Conservation (phyloP, 2,888 invertebrate genomes). For the Amphimallon solstitiale region DNA sequence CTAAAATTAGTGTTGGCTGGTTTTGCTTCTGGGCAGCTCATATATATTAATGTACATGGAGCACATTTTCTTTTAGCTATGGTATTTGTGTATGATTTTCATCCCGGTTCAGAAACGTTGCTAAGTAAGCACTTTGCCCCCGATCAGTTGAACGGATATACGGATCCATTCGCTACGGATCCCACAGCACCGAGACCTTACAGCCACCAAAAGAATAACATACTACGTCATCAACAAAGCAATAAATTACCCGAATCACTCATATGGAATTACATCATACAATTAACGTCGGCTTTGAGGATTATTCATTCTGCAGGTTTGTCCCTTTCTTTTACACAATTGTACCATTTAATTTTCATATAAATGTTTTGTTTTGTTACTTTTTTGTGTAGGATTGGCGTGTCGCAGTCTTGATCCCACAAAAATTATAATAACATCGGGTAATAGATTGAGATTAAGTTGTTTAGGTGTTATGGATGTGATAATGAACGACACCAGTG, state of each 20-base stretch:
- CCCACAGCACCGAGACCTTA: conserved; percentile 83
- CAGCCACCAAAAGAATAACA: conserved; percentile 84
- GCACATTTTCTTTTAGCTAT: conserved; percentile 81
- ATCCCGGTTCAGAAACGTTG: conserved; percentile 90
- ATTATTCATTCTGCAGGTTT: conserved; percentile 80
- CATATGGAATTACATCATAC: conserved; percentile 96
- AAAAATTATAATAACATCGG: conserved; percentile 77
- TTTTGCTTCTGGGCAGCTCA: too few relatives aligned
- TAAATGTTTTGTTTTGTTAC: conserved; percentile 51
- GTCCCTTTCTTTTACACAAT: conserved; percentile 1
- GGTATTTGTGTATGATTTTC: conserved; percentile 96
- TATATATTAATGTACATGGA: too few relatives aligned
- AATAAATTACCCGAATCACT: conserved; percentile 84
- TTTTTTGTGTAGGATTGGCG: conserved; percentile 80
- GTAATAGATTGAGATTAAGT: conserved; percentile 77
- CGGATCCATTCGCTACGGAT: conserved; percentile 85
- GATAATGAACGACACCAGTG: conserved; percentile 76
- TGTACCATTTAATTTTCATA: neutral
- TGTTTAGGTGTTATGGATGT: conserved; percentile 85
- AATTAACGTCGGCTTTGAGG: conserved; percentile 92
- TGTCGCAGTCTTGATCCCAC: conserved; percentile 90
- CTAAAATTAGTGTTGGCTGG: too few relatives aligned
- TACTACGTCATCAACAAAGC: conserved; percentile 79
- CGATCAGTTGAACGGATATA: conserved; percentile 72
- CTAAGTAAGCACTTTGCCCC: conserved; percentile 84